Evolutionary conservation across 92 coral and sea anemone species (phyloP), one percentile per base, ranked within the genome.

Genomic region (Actinernus sp.): DNA sequence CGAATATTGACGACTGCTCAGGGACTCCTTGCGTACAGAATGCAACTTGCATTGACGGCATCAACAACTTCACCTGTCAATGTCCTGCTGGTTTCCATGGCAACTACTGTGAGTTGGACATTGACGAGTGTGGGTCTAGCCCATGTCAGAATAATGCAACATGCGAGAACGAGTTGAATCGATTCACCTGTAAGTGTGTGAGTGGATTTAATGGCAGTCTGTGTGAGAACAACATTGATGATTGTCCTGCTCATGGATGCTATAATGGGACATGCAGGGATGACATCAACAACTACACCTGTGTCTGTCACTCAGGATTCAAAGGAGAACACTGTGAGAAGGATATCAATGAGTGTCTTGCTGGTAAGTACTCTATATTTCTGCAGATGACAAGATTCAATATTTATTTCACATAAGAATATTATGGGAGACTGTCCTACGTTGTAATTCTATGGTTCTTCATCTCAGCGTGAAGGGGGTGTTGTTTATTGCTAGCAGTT

Each of bases 181-280:
- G 67, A 9, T 92, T 69, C 81, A 68, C 56, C 44, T 92, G 97
- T 65, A 61, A 44, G 2, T 92, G 97, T 71, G 51, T 39, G 0
- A 13, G 43, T 22, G 98, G 98, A 1, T 92, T 59, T 53, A 85
- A 86, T 47, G 98, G 98, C 32, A 73, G 63, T 7, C 73, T 61
- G 4, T 92, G 98, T 68, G 81, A 81, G 60, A 61, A 24, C 26
- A 77, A 92, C 67, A 79, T 88, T 26, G 80, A 92, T 30, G 98
- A 92, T 43, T 92, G 98, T 53, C 78, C 67, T 11, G 61, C 88
- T 3, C 84, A 68, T 49, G 68, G 71, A 1, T 92, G 98, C 55
- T 79, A 84, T 29, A 76, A 76, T 57, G 95, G 92, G 11, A 79
- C 86, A 2, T 92, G 96, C 52, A 43, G 39, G 26, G 88, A 81